A percentile compares a stretch with the other conserved stretches of the same genome.
Evolutionary conservation across 1,140 invertebrate genomes (phyloP).

Genomic region (Helicoverpa zea): DNA sequence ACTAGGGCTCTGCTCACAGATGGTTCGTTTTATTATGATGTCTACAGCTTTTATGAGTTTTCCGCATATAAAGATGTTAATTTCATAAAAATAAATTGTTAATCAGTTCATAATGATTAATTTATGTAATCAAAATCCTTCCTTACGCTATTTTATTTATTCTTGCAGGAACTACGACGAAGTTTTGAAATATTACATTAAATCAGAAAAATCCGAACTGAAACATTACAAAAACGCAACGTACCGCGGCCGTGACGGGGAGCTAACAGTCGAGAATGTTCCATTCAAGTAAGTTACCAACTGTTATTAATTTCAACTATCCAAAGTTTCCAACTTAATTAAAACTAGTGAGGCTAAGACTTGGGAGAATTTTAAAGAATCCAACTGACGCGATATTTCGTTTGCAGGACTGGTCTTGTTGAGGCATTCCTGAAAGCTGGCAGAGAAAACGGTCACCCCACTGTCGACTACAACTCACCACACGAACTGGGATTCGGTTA

Average conservation of each 20-base stretch:
- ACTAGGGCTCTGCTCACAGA: neutral
- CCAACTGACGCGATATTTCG: neutral
- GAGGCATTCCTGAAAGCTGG: slow-evolving; percentile 89
- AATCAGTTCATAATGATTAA: neutral
- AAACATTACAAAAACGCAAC: slow-evolving; percentile 83
- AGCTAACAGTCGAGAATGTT: slow-evolving; percentile 87
- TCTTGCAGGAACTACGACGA: slow-evolving; percentile 90
- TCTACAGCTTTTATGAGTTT: neutral
- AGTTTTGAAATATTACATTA: slow-evolving; percentile 90
- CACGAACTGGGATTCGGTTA: slow-evolving; percentile 89
- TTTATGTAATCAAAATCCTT: too few relatives aligned
- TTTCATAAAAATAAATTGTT: neutral
- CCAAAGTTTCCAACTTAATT: slow-evolving; percentile 33
- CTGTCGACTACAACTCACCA: slow-evolving; percentile 90
- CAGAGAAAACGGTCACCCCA: slow-evolving; percentile 87
- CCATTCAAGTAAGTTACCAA: slow-evolving; percentile 82
- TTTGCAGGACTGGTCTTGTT: slow-evolving; percentile 86
- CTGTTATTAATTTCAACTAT: slow-evolving; percentile 51
- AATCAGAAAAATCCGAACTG: slow-evolving; percentile 88
- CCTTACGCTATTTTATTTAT: neutral
- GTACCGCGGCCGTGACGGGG: slow-evolving; percentile 88
- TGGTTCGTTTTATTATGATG: too few relatives aligned
- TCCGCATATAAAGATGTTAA: too few relatives aligned
- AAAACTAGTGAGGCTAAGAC: slow-evolving; percentile 23
- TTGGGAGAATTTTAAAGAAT: slow-evolving; percentile 7